Evolutionary conservation across 2,797 vertebrate species (phyloP), one percentile per base, ranked within the genome.

Genomic region (Lithobates pipiens): DNA sequence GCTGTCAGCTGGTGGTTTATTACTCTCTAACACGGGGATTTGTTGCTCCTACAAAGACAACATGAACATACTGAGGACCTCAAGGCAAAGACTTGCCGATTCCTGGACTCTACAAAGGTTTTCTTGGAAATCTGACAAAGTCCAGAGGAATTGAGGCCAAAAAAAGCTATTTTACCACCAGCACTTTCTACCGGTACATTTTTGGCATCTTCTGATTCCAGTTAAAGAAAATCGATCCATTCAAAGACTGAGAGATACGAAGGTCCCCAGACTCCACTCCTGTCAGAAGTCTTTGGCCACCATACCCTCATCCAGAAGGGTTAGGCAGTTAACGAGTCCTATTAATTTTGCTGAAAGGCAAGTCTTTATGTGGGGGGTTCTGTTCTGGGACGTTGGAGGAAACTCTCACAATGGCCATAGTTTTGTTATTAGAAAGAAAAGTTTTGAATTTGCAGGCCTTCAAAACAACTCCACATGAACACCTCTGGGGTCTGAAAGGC

Each of bases 41-140:
- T 82, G 71, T 76, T 32, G 18, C 44, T 21, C 25, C 44, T 34
- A 82, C 63, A 85, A 81, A 85, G 44, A 67, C 71, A 65, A 57
- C 72, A 81, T 81, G 77, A 79, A 78, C 34, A 74, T 77, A 63
- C 42, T 44, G 34, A 68, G 50, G 85, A 82, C 79, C 85, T 77
- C 79, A 46, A 50, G 42, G 77, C 11, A 50, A 39, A 76, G 63
- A 83, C 39, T 65, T 72, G 69, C 65, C 34, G 29, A 76, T 72
- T 77, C 69, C 46, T 86, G 44, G 34, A 46, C 65, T 78, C 83
- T 61, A 32, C 29, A 65, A 86, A 50, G 13, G 67, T 82, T 77
- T 86, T 86, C 44, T 82, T 86, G 85, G 78, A 69, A 75, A 34
- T 63, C 42, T 42, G 71, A 72, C 85, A 82, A 46, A 82, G 36